These are phyloP conservation scores for Dromaius novaehollandiae DNA, from an alignment of 2,113 vertebrate genomes.

Conservation along the genomic window DNA sequence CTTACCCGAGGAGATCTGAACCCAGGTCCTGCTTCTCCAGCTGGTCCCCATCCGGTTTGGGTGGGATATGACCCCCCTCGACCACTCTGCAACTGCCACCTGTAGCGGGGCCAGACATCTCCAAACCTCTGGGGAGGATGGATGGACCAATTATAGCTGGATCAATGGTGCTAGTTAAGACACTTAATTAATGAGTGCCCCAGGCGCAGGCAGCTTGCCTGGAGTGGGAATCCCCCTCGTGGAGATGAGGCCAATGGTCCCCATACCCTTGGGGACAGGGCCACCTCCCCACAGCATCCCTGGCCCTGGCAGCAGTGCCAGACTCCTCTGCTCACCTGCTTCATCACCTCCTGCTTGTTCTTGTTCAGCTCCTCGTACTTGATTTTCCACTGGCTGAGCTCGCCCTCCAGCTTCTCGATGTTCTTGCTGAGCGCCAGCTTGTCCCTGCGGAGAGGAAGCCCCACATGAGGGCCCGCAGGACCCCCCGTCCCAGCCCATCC, in stretches of 20 bases:
- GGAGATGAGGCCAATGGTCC: neutral
- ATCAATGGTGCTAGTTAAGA: neutral
- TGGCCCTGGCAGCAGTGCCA: neutral
- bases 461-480: neutral
- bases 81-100: neutral
- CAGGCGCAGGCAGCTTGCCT: neutral
- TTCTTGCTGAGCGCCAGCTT: slow-evolving; percentile 89
- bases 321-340: slow-evolving; percentile 82
- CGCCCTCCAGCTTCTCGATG: slow-evolving; percentile 93
- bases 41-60: too few relatives aligned
- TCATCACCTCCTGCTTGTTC: slow-evolving; percentile 92
- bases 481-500: rapidly evolving
- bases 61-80: neutral
- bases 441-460: slow-evolving; percentile 79
- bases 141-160: neutral
- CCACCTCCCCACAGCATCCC: neutral
- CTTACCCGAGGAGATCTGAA: neutral
- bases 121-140: neutral
- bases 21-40: neutral
- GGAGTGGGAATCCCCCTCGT: neutral
- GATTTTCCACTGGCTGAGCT: slow-evolving; percentile 95
- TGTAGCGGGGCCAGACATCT: neutral
- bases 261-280: neutral
- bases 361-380: slow-evolving; percentile 97
- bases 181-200: neutral